phyloP scores from a whole-genome alignment of 1,140 invertebrate genomes.

The Panagrolaimus sp. region DNA sequence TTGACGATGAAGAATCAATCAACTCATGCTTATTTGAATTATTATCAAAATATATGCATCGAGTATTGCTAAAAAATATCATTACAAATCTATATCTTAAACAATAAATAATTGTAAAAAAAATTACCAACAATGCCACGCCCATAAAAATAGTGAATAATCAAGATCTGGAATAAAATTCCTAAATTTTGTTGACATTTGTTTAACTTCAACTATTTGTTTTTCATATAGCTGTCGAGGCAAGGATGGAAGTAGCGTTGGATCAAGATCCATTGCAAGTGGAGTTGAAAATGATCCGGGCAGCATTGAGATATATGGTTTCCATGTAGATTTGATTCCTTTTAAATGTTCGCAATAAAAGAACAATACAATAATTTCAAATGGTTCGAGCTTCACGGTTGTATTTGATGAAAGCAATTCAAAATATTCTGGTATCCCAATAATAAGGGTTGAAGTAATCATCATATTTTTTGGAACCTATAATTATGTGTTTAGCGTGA shows the following conservation, averaged over 20 bases:
- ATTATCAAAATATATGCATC: conserved; percentile 64
- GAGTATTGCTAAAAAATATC: no score
- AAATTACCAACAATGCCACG: conserved; percentile 71
- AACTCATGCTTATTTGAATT: conserved; percentile 17
- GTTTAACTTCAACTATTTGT: neutral
- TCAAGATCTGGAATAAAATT: neutral
- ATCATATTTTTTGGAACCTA: conserved; percentile 19
- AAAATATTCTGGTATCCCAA: conserved; percentile 11
- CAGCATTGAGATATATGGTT: conserved; percentile 34
- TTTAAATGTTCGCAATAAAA: conserved; percentile 12
- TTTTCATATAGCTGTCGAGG: neutral
- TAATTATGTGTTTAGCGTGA: no score
- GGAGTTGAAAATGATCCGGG: conserved; percentile 13
- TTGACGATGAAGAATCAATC: conserved; percentile 19
- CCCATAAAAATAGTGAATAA: conserved; percentile 56
- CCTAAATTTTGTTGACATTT: neutral
- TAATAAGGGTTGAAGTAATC: conserved; percentile 21
- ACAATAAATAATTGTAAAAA: no score
- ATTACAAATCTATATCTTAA: no score
- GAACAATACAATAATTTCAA: neutral
- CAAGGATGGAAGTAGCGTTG: neutral
- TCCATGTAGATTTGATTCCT: conserved; percentile 19
- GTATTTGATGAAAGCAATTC: neutral
- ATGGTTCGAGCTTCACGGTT: neutral
- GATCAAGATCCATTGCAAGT: neutral